phyloP scores from a whole-genome alignment of 2,888 invertebrate species.

The Caradrina kadenii region DNA sequence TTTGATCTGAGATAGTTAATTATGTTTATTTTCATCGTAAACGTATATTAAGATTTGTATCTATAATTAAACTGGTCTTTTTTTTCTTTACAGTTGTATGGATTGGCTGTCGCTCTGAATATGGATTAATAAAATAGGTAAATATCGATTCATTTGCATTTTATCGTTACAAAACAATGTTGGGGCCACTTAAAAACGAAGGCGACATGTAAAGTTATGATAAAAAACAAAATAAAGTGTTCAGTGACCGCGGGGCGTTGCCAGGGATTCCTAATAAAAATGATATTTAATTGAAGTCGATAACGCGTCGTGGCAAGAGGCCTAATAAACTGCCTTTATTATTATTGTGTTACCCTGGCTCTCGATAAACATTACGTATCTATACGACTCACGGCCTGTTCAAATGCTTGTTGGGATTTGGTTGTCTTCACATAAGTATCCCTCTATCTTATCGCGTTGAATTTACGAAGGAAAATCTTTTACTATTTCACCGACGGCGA shows the following conservation, averaged over 20 bases:
- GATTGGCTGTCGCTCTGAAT: conserved; percentile 70
- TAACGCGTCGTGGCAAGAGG: conserved; percentile 85
- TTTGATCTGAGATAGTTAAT: conserved; percentile 75
- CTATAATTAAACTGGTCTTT: conserved; percentile 65
- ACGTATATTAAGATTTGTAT: conserved; percentile 65
- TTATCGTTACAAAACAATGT: conserved; percentile 67
- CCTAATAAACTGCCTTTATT: conserved; percentile 89
- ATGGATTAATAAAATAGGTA: conserved; percentile 78
- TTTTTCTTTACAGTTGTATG: conserved; percentile 79
- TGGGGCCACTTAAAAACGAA: conserved; percentile 70
- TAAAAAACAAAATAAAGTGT: conserved; percentile 76
- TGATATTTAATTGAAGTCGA: conserved; percentile 89
- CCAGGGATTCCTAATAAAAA: conserved; percentile 87
- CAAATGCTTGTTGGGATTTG: conserved; percentile 69
- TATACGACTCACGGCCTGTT: conserved; percentile 64
- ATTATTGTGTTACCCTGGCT: conserved; percentile 83
- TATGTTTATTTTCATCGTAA: conserved; percentile 77
- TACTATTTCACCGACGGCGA: conserved; percentile 53
- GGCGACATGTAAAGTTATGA: conserved; percentile 73
- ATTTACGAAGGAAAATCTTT: conserved; percentile 60
- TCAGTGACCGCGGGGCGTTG: conserved; percentile 82
- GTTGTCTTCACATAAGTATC: conserved; percentile 62
- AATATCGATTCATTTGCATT: conserved; percentile 50
- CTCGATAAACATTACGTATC: conserved; percentile 80
- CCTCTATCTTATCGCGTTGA: conserved; percentile 61